Conservation (phyloP, 2,888 invertebrate genomes). For the Ochropleura leucogaster region DNA sequence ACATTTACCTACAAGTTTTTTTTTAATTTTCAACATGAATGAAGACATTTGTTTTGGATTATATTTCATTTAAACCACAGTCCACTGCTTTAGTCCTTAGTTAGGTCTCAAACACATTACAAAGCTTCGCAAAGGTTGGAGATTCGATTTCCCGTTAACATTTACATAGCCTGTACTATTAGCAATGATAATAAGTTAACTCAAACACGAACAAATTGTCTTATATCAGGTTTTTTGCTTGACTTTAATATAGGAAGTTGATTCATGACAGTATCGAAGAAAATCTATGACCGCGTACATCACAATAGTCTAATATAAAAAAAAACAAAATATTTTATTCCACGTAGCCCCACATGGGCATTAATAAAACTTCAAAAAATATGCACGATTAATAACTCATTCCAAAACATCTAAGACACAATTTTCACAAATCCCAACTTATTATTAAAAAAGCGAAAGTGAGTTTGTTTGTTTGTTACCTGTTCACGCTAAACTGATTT, state of each 20-base stretch:
- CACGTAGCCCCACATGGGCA: no score
- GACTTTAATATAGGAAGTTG: background rate
- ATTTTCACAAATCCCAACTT: background rate
- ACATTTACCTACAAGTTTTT: background rate
- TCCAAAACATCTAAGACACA: background rate
- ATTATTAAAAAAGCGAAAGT: no score
- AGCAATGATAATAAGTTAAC: background rate
- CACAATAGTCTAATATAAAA: background rate
- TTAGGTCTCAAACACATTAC: no score
- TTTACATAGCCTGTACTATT: background rate
- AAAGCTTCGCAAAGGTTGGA: background rate
- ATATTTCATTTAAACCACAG: no score
- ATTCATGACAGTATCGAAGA: background rate
- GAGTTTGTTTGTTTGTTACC: no score
- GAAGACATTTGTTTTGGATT: no score
- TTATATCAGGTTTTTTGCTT: background rate
- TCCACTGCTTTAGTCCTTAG: no score
- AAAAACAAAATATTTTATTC: no score
- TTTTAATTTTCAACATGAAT: background rate
- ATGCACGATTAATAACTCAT: slow-evolving; percentile 1
- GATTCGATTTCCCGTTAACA: background rate
- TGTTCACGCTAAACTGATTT: no score
- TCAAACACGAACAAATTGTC: background rate
- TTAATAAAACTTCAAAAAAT: no score
- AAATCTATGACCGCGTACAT: background rate